Percentiles rank a stretch among this genome's conserved stretches.
Evolutionary conservation across 2,797 vertebrate species (phyloP).

Genomic region (Scleropages formosus): DNA sequence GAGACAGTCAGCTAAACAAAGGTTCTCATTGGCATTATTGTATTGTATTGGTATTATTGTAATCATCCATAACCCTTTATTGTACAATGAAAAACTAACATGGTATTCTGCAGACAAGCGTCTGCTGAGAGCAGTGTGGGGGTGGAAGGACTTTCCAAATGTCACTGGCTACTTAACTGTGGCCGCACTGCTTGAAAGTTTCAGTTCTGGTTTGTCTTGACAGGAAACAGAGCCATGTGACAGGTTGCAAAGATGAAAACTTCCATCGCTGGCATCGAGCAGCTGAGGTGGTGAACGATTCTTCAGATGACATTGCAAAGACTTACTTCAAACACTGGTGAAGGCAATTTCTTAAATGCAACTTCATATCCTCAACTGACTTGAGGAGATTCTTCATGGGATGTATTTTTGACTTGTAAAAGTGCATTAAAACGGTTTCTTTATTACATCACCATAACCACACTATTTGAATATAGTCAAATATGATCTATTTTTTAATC

Average conservation of each 20-base stretch:
- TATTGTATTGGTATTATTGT: no score
- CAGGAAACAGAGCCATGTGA: not conserved
- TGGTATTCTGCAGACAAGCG: not conserved
- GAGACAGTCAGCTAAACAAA: no score
- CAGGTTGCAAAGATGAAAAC: not conserved
- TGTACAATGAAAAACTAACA: not conserved
- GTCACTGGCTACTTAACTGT: not conserved
- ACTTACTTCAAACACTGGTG: not conserved
- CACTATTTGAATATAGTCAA: no score
- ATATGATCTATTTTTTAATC: no score
- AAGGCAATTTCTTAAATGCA: not conserved
- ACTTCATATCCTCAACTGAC: no score
- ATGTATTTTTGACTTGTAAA: no score
- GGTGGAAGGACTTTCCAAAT: not conserved
- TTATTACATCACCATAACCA: no score
- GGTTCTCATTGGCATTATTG: no score
- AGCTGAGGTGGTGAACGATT: not conserved
- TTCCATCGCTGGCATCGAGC: not conserved
- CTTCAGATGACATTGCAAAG: no score
- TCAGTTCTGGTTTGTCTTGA: not conserved
- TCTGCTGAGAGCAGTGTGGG: not conserved
- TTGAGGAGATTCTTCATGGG: no score
- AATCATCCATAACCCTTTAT: not conserved
- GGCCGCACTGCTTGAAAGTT: not conserved
- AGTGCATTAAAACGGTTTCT: no score